Conservation (phyloP, 2,888 invertebrate genomes). For the Camponotus fellah region DNA sequence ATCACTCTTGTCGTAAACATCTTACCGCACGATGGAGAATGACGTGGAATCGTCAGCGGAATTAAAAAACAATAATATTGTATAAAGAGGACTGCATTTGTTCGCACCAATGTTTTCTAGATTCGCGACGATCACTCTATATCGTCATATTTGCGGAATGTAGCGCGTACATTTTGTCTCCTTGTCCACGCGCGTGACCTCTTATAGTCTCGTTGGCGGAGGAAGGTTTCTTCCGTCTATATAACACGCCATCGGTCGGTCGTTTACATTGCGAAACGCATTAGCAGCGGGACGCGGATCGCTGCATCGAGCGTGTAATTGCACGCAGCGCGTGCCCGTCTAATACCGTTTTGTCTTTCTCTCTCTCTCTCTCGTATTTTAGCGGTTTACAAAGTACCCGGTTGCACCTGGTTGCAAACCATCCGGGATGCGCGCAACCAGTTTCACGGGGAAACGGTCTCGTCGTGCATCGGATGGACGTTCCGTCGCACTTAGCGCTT, state of each 20-base stretch:
- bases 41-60: not conserved
- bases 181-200: not conserved
- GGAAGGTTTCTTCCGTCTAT: slow-evolving; percentile 15
- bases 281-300: slow-evolving; percentile 42
- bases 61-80: not conserved
- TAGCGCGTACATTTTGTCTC: not conserved
- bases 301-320: slow-evolving; percentile 49
- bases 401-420: slow-evolving; percentile 53
- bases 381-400: slow-evolving; percentile 49
- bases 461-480: slow-evolving; percentile 24
- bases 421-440: slow-evolving; percentile 33
- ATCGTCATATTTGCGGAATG: slow-evolving; percentile 6
- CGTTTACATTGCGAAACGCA: slow-evolving; percentile 58
- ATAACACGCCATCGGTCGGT: slow-evolving; percentile 14
- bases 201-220: not conserved
- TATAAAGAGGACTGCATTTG: not conserved
- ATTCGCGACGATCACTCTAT: not conserved
- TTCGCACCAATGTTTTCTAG: not conserved
- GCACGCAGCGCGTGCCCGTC: slow-evolving; percentile 59
- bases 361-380: not conserved
- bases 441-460: slow-evolving; percentile 27
- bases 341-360: slow-evolving; percentile 50
- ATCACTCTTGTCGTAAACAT: not conserved
- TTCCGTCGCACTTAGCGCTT: slow-evolving; percentile 45
- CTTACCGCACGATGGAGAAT: too few relatives aligned